Evolutionary conservation across 2,113 vertebrate genomes (phyloP).

Genomic region (Eubucco bourcierii): DNA sequence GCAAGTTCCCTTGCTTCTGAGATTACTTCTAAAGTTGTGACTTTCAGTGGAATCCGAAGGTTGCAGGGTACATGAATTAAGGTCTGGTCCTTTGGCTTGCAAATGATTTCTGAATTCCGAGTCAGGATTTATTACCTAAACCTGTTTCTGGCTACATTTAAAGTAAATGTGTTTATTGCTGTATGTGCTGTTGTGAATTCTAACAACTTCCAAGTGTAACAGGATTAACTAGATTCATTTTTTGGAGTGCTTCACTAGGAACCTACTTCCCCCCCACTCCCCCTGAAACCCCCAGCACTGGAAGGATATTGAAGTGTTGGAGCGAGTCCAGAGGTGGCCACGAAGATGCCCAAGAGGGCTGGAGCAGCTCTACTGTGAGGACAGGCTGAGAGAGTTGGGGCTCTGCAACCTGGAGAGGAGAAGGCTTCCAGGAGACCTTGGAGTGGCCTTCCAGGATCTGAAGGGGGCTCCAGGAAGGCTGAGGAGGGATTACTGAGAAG

Average conservation of each 20-base stretch:
- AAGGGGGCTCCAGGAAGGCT: too few relatives aligned
- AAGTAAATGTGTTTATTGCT: constrained; percentile 14
- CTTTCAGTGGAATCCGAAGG: not conserved
- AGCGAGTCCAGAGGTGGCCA: too few relatives aligned
- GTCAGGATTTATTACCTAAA: not conserved
- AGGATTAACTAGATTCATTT: not conserved
- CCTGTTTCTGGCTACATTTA: not conserved
- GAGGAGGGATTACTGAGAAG: too few relatives aligned
- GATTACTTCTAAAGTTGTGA: not conserved
- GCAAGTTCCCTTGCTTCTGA: not conserved
- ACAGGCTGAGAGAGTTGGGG: too few relatives aligned
- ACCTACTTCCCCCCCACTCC: not conserved
- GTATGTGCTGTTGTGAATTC: not conserved
- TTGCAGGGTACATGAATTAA: not conserved
- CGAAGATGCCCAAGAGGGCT: too few relatives aligned
- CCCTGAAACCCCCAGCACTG: too few relatives aligned
- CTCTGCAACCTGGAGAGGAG: too few relatives aligned
- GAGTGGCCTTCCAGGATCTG: too few relatives aligned
- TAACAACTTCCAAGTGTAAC: not conserved
- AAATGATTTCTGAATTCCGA: not conserved
- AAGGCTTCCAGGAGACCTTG: too few relatives aligned
- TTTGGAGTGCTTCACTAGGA: not conserved
- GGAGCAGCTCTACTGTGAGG: too few relatives aligned
- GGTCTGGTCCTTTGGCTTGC: not conserved
- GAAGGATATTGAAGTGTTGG: too few relatives aligned